phyloP scores from a whole-genome alignment of 2,113 vertebrate species.

The Gasterosteus nipponicus region DNA sequence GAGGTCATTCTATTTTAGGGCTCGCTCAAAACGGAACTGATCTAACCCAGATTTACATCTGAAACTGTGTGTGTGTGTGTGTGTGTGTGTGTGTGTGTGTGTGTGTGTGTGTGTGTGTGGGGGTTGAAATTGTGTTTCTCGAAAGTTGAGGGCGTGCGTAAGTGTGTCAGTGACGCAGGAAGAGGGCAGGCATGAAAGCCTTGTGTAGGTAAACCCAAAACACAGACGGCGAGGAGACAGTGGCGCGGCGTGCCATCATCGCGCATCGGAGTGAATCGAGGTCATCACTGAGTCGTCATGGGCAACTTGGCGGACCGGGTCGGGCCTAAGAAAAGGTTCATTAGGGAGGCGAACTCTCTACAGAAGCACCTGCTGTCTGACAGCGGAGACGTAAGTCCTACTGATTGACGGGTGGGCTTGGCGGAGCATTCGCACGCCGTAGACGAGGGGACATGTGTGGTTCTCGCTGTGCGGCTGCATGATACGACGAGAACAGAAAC shows the following conservation, averaged over 20 bases:
- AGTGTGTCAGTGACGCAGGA: conserved; percentile 73
- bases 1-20: conserved; percentile 79
- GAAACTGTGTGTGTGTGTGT: conserved; percentile 26
- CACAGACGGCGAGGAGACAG: conserved; percentile 14
- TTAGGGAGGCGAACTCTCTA: conserved; percentile 70
- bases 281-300: conserved; percentile 66
- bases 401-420: not conserved
- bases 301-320: conserved; percentile 79
- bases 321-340: conserved; percentile 68
- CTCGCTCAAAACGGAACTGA: conserved; percentile 68
- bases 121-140: conserved; percentile 50
- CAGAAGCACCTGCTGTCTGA: conserved; percentile 79
- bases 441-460: not conserved
- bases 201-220: conserved; percentile 50
- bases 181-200: conserved; percentile 45
- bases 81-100: conserved; percentile 1
- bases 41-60: conserved; percentile 78
- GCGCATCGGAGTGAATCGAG: conserved; percentile 35
- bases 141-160: conserved; percentile 53
- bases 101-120: not conserved
- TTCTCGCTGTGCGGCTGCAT: not conserved
- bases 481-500: not conserved
- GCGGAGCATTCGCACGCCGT: not conserved
- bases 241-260: conserved; percentile 21
- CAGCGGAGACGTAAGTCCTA: conserved; percentile 76